These are phyloP conservation scores for Muricea muricata DNA, from an alignment of 92 coral and sea anemone genomes.

Conservation along the genomic window DNA sequence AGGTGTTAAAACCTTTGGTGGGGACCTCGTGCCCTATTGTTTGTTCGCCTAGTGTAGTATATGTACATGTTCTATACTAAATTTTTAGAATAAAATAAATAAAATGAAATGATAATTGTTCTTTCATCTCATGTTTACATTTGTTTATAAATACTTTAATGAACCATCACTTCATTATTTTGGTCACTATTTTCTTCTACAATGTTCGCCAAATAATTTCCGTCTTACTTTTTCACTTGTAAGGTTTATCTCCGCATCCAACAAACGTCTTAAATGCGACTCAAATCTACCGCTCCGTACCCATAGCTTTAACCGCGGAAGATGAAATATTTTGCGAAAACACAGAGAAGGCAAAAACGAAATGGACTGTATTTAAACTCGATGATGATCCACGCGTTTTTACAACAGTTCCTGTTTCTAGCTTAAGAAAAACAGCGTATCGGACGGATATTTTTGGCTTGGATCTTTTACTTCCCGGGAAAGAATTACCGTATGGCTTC, in stretches of 20 bases:
- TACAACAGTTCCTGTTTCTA: not conserved
- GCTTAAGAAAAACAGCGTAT: not conserved
- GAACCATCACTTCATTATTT: not conserved
- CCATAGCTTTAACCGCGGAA: not conserved
- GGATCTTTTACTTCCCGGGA: constrained; percentile 27
- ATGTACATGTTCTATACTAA: no score
- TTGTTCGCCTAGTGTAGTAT: no score
- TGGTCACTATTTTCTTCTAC: not conserved
- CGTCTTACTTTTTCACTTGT: not conserved
- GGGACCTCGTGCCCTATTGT: no score
- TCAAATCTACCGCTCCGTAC: constrained; percentile 12
- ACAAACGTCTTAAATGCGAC: constrained; percentile 20
- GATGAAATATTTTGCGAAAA: not conserved
- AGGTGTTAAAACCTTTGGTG: no score
- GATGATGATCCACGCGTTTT: constrained; percentile 11
- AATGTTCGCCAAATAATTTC: not conserved
- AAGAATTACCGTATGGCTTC: constrained; percentile 7
- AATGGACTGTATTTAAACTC: constrained; percentile 9
- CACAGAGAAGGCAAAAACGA: not conserved
- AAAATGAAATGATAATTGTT: no score
- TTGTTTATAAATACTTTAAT: no score
- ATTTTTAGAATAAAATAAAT: no score
- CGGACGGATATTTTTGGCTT: not conserved
- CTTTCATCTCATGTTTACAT: no score
- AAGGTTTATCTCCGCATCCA: constrained; percentile 2